Conservation (phyloP, 2,888 invertebrate genomes). For the Pseudococcus longispinus region DNA sequence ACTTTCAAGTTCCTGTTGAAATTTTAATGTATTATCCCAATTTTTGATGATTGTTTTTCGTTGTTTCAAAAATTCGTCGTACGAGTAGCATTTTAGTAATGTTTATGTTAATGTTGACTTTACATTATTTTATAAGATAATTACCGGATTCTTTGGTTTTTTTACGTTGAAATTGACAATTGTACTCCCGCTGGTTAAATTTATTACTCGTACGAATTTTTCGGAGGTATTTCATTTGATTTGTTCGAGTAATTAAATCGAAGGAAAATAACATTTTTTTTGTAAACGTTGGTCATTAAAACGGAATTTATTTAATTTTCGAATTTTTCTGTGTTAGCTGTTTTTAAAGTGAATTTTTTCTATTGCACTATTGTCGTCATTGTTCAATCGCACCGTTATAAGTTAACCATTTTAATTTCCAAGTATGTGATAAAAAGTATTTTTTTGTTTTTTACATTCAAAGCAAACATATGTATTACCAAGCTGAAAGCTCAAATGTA, state of each 20-base stretch:
- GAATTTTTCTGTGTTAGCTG: background rate
- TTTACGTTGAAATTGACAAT: background rate
- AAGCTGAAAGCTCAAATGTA: background rate
- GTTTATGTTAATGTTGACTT: background rate
- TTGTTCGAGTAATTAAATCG: background rate
- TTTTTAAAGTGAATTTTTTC: background rate
- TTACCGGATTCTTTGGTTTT: background rate
- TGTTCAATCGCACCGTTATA: background rate
- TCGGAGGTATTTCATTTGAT: background rate
- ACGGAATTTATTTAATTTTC: background rate
- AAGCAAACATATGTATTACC: background rate
- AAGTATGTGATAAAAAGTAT: constrained; percentile 20
- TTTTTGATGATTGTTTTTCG: background rate
- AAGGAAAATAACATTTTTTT: background rate
- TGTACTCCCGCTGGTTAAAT: background rate
- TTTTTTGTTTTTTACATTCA: constrained; percentile 4
- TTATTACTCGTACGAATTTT: background rate
- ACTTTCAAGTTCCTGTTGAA: background rate
- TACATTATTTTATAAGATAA: background rate
- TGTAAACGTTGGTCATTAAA: background rate
- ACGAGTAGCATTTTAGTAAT: background rate
- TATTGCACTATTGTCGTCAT: background rate
- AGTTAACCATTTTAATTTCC: constrained; percentile 7
- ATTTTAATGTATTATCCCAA: background rate
- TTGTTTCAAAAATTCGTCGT: background rate